Percentiles rank a stretch among this genome's conserved stretches.
phyloP scores from a whole-genome alignment of 1,140 invertebrate genomes.

The Brachionus rotundiformis region DNA sequence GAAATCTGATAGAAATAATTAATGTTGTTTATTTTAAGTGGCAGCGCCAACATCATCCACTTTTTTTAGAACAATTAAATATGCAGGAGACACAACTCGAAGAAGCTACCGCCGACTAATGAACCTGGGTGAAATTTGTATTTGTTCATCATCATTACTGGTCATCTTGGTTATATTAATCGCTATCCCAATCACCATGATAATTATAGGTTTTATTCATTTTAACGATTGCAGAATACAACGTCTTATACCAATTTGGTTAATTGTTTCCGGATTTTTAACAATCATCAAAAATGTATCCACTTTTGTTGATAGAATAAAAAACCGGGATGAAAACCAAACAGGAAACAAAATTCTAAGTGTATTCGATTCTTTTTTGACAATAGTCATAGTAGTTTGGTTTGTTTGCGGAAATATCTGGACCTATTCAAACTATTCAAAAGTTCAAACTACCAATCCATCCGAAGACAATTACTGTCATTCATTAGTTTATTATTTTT shows the following conservation, averaged over 20 bases:
- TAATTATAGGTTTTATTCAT: background rate
- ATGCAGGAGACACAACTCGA: slow-evolving; percentile 8
- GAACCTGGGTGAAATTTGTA: background rate
- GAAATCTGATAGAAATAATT: background rate
- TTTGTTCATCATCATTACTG: slow-evolving; percentile 12
- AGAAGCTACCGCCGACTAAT: background rate
- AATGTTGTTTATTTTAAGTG: background rate
- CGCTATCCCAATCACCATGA: slow-evolving; percentile 39
- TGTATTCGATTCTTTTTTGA: slow-evolving; percentile 32
- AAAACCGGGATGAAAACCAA: background rate
- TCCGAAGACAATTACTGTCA: slow-evolving; percentile 9
- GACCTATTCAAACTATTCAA: background rate
- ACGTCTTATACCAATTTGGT: slow-evolving; percentile 26
- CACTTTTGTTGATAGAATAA: background rate
- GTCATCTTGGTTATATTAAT: slow-evolving; percentile 27
- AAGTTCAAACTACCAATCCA: slow-evolving; percentile 6
- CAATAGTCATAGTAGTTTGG: slow-evolving; percentile 34
- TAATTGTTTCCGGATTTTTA: slow-evolving; percentile 14
- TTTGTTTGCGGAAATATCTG: slow-evolving; percentile 49
- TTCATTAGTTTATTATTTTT: background rate
- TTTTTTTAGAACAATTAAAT: slow-evolving; percentile 42
- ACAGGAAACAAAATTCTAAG: background rate
- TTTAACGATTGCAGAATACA: slow-evolving; percentile 26
- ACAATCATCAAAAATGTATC: slow-evolving; percentile 34
- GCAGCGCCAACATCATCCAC: background rate